Evolutionary conservation across 2,113 vertebrate genomes (phyloP), one percentile per base, ranked within the genome.

Genomic region (Megaceryle torquata): DNA sequence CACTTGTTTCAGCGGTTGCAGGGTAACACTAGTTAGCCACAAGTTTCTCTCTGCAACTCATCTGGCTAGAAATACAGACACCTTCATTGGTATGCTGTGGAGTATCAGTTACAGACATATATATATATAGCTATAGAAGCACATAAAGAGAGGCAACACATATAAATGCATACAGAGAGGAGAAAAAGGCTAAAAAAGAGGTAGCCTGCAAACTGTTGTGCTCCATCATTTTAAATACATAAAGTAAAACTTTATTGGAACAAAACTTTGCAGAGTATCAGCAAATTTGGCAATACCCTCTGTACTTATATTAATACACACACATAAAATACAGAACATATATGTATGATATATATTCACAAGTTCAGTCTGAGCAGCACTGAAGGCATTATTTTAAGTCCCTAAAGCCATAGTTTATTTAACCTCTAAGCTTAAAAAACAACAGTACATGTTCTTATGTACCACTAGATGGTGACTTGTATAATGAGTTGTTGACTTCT

Each of bases 401-500:
- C 7, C 17, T n/a, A 82, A 88, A 51, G 3, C 10, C 13, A 13
- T 15, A 41, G 8, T 84, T 82, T 78, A 35, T 87, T 75, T 82
- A 72, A 57, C n/a, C 22, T 88, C 46, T 54, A 33, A 72, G 70
- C 25, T 79, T 72, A 60, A 44, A 80, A 21, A 89, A n/a, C 29
- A 86, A 18, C 35, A 53, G 57, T 82, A 82, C 39, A 16, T 63
- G 28, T 90, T 90, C 54, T 63, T 88, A 81, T 1, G 1, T 39
- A 86, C 96, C 95, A 94, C 91, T 95, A 96, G 91, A 77, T 96
- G 89, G 89, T 95, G 93, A 95, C 93, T 85, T 63, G 41, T 82
- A 26, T 91, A 94, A 87, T 70, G 63, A 94, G 54, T 59, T 80
- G 44, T 37, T 94, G 44, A 69, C 39, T 94, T 91, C 48, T 56